Evolutionary conservation across 2,113 vertebrate genomes (phyloP).

Genomic region (Malurus melanocephalus): DNA sequence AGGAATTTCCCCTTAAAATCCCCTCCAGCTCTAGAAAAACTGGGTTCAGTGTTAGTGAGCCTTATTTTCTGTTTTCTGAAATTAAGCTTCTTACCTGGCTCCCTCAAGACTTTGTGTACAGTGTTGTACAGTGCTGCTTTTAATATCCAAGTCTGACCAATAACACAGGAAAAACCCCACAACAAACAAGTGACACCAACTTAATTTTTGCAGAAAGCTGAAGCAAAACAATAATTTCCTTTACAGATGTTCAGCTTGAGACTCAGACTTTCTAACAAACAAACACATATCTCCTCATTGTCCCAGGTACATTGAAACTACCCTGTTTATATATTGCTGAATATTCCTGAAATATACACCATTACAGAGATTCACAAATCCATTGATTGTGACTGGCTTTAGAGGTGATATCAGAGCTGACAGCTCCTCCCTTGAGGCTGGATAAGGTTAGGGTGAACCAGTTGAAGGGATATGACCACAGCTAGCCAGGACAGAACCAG

Average conservation of each 20-base stretch:
- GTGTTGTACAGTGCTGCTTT: neutral
- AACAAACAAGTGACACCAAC: neutral
- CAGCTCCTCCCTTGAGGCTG: neutral
- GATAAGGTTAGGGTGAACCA: neutral
- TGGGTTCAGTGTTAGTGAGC: neutral
- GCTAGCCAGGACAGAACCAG: neutral
- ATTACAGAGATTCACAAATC: neutral
- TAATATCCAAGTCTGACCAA: neutral
- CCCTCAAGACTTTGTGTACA: neutral
- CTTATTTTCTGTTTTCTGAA: neutral
- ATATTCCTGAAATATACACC: neutral
- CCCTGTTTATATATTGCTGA: neutral
- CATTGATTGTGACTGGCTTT: neutral
- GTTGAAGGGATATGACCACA: neutral
- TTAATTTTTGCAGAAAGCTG: neutral
- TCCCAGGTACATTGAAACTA: neutral
- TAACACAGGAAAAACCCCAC: neutral
- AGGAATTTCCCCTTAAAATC: neutral
- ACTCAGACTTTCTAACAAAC: fast-evolving
- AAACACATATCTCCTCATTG: neutral
- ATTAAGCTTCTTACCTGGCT: neutral
- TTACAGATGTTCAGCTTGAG: neutral
- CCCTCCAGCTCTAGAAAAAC: neutral
- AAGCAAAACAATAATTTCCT: neutral
- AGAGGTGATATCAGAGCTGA: neutral